These are phyloP conservation scores for Palloptera scutellata DNA, from an alignment of 2,888 invertebrate species.

Conservation along the genomic window DNA sequence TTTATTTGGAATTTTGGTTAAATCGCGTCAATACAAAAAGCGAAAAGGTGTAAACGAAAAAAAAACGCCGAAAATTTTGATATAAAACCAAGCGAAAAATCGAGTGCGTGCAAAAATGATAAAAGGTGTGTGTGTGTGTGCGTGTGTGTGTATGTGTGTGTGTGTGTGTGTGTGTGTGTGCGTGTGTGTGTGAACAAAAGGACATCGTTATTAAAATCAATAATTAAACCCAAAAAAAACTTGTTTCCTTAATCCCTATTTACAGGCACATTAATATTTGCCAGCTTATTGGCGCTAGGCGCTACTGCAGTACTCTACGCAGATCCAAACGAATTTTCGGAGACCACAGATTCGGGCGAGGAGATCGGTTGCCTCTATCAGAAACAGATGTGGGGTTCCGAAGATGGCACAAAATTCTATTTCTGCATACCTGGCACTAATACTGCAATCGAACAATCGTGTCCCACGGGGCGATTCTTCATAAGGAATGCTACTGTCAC, in stretches of 20 bases:
- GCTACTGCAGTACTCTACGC: constrained; percentile 20
- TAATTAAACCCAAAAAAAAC: background rate
- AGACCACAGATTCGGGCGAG: background rate
- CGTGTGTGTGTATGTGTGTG: background rate
- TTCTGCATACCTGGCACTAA: constrained; percentile 40
- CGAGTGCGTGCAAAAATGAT: constrained; percentile 24
- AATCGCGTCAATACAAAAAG: background rate
- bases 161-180: background rate
- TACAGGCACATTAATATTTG: constrained; percentile 35
- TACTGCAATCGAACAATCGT: constrained; percentile 36
- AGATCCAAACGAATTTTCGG: background rate
- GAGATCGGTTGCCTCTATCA: constrained; percentile 35
- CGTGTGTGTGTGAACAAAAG: background rate
- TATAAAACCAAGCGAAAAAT: background rate
- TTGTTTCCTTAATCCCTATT: constrained; percentile 20
- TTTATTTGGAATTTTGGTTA: constrained; percentile 3
- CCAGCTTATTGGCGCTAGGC: constrained; percentile 25
- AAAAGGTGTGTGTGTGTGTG: constrained; percentile 30
- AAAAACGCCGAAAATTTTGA: background rate
- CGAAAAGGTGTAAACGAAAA: background rate
- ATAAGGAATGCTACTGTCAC: constrained; percentile 42
- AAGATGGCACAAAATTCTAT: constrained; percentile 42
- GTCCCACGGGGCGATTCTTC: constrained; percentile 41
- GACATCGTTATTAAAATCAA: background rate
- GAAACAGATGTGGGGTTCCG: constrained; percentile 41